Conservation (phyloP, 2,797 vertebrate species). For the Geranospiza caerulescens region DNA sequence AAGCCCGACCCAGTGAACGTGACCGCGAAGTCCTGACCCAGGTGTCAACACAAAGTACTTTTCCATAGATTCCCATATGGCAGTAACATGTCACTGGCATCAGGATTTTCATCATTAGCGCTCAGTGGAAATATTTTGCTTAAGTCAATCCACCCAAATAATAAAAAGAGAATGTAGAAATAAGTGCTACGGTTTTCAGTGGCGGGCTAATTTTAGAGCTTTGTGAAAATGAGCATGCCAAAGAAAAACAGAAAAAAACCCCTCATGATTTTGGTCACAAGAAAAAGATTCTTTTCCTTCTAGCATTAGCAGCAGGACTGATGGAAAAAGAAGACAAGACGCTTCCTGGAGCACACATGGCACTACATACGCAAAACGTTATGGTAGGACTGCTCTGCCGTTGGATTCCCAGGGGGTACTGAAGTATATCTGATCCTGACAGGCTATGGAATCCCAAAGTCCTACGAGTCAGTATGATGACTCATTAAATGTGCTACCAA, state of each 20-base stretch:
- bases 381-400: neutral
- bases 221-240: neutral
- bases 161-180: neutral
- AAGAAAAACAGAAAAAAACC: neutral
- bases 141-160: neutral
- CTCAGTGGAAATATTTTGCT: neutral
- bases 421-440: constrained; percentile 26
- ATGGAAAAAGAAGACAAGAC: constrained; percentile 3
- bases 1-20: neutral
- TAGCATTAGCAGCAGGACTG: constrained; percentile 36
- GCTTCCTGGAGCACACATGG: constrained; percentile 18
- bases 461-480: constrained; percentile 53
- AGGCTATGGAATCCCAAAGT: constrained; percentile 40
- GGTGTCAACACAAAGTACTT: neutral
- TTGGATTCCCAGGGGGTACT: neutral
- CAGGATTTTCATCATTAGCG: neutral
- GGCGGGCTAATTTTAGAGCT: neutral
- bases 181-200: neutral
- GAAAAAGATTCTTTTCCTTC: neutral
- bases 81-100: neutral
- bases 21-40: neutral
- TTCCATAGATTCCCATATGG: neutral
- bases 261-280: neutral
- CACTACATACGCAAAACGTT: neutral
- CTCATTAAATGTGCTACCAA: constrained; percentile 63